Evolutionary conservation across 92 coral and sea anemone species (phyloP).

Genomic region (Ricordea florida): DNA sequence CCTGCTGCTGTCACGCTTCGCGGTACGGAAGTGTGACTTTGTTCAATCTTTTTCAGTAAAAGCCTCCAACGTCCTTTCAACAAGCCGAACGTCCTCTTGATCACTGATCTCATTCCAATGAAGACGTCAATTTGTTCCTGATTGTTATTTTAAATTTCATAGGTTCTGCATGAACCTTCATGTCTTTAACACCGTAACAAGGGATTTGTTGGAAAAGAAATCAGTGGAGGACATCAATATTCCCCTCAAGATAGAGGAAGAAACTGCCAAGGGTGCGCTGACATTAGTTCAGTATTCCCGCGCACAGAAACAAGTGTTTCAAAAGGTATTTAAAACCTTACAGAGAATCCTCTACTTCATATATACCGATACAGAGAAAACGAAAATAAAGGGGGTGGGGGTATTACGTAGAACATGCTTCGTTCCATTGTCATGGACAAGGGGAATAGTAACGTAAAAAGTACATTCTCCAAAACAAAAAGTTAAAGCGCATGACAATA

Average conservation of each 20-base stretch:
- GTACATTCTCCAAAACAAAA: too few species aligned
- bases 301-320: conserved; percentile 52
- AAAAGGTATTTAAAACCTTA: conserved; percentile 4
- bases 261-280: conserved; percentile 21
- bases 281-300: conserved; percentile 44
- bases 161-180: conserved; percentile 44
- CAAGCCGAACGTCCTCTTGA: conserved; percentile 30
- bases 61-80: too few species aligned
- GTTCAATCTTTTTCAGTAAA: too few species aligned
- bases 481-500: too few species aligned
- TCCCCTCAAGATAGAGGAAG: conserved; percentile 14
- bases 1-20: too few species aligned
- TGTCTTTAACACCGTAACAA: conserved; percentile 35
- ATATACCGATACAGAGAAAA: too few species aligned
- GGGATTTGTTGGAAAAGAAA: conserved; percentile 9
- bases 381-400: too few species aligned
- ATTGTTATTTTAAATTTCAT: background rate
- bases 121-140: conserved; percentile 2
- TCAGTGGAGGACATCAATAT: conserved; percentile 21
- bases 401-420: too few species aligned
- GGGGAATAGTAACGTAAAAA: too few species aligned
- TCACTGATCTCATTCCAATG: conserved; percentile 22
- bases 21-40: too few species aligned
- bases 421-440: too few species aligned
- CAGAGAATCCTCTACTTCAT: background rate